These are phyloP conservation scores for Sphaerophoria taeniata DNA, from an alignment of 2,888 invertebrate species.

Conservation along the genomic window DNA sequence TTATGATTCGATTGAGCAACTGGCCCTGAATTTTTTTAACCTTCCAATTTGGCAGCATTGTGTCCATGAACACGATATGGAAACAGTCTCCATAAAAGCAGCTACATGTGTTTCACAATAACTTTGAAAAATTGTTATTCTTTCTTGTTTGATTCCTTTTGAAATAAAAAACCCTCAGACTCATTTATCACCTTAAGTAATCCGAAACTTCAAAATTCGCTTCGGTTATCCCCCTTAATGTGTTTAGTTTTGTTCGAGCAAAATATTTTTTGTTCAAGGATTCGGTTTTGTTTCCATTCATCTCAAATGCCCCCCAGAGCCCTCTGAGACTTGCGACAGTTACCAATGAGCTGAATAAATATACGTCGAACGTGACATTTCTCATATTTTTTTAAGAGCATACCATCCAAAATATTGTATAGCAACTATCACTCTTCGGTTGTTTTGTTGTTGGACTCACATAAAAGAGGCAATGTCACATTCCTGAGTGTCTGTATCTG, in stretches of 20 bases:
- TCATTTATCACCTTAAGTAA: conserved; percentile 14
- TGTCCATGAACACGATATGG: too few relatives aligned
- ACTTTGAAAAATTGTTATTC: neutral
- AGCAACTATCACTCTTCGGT: conserved; percentile 22
- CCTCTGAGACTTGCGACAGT: neutral
- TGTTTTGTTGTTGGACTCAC: conserved; percentile 5
- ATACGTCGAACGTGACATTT: conserved; percentile 62
- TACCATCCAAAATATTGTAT: conserved; percentile 8
- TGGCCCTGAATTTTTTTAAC: too few relatives aligned
- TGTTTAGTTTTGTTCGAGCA: conserved; percentile 5
- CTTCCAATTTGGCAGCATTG: too few relatives aligned
- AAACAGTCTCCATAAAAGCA: too few relatives aligned
- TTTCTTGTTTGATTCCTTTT: neutral
- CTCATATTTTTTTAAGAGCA: neutral
- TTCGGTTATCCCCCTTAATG: neutral
- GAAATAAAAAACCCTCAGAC: neutral
- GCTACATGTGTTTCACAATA: neutral
- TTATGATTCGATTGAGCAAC: too few relatives aligned
- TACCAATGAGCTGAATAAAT: conserved; percentile 45
- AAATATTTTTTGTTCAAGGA: conserved; percentile 5
- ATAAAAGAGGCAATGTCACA: conserved; percentile 33
- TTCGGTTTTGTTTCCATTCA: conserved; percentile 1
- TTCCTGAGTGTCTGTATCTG: conserved; percentile 27
- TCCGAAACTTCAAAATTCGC: conserved; percentile 7
- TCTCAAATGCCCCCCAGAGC: neutral